Conservation (phyloP, 2,888 invertebrate species). For the Agrotis segetum region DNA sequence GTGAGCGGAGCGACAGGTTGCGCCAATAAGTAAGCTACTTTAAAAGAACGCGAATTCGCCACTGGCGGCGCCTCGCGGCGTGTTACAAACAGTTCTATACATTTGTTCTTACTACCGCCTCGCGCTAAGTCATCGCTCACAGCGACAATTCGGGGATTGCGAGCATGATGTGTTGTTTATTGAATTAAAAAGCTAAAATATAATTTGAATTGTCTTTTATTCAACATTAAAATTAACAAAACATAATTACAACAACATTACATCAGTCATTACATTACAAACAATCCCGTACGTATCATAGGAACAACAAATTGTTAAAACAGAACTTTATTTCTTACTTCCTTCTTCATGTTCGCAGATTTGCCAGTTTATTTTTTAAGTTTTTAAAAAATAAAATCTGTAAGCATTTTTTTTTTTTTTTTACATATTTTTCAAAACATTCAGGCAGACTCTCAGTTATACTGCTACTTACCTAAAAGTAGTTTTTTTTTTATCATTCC, state of each 20-base stretch:
- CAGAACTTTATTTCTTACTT: background rate
- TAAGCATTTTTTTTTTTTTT: background rate
- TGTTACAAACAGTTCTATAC: too few species aligned
- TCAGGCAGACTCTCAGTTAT: too few species aligned
- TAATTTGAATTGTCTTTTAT: conserved; percentile 71
- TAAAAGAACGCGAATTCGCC: too few species aligned
- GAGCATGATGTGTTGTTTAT: too few species aligned
- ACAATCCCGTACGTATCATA: conserved; percentile 22
- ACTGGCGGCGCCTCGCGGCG: too few species aligned
- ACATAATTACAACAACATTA: conserved; percentile 60
- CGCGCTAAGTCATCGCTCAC: too few species aligned
- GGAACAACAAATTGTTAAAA: conserved; percentile 16
- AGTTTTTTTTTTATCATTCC: too few species aligned
- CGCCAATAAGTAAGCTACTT: too few species aligned
- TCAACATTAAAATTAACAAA: conserved; percentile 63
- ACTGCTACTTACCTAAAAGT: too few species aligned
- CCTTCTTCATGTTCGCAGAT: background rate
- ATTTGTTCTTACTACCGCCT: too few species aligned
- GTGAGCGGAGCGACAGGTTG: too few species aligned
- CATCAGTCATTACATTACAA: conserved; percentile 36
- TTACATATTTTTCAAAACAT: conserved; percentile 2
- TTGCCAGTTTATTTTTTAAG: background rate
- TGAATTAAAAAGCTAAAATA: conserved; percentile 49
- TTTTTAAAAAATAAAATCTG: background rate
- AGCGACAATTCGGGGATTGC: too few species aligned